Base-by-base conservation (phyloP, 1,140 invertebrate species). In the Pentalonia nigronervosa region DNA sequence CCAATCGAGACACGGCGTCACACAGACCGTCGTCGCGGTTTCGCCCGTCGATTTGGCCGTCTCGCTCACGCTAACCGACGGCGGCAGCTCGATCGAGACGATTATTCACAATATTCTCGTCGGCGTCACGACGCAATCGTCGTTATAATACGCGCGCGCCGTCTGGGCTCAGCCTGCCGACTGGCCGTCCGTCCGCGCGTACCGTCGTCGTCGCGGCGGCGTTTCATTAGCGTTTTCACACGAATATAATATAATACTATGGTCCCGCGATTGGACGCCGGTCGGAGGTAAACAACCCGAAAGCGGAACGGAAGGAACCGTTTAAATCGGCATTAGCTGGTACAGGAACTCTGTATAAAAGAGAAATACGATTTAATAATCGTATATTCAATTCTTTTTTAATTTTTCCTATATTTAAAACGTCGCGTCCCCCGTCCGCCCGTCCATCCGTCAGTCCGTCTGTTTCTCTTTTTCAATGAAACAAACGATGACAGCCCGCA, bases 241-340 rank as follows among this genome's bases (percentile, higher is more conserved):
- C 91, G 76, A 50, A 83, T 47, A 36, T 14, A 48, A 83, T 53
- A 53, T 53, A 53, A 23, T 53, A 6, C 0, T 53, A 23, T 21
- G 50, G 87, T 50, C 47, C 14, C 47, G 45, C 47, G 45, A 47
- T 92, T 23, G 47, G 36, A 83, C 30, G 41, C 45, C 30, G 60
- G 30, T 17, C 91, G 47, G 36, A 93, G 91, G 91, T 93, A 93
- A 93, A 93, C 91, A 93, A 93, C 91, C 91, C 91, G 91, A 93
- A 93, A 93, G 91, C 91, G 91, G 81, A 93, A 93, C 91, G 91
- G 91, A 93, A 93, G 91, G 91, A 93, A 83, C 91, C 91, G 76
- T 93, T 93, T 93, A 93, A 93, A 93, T 93, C 91, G 91, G 91
- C 91, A 56, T 93, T 86, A 93, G 48, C 60, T 7, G 50, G 17